Conservation (phyloP, 2,888 invertebrate genomes). For the Dromius quadrimaculatus region DNA sequence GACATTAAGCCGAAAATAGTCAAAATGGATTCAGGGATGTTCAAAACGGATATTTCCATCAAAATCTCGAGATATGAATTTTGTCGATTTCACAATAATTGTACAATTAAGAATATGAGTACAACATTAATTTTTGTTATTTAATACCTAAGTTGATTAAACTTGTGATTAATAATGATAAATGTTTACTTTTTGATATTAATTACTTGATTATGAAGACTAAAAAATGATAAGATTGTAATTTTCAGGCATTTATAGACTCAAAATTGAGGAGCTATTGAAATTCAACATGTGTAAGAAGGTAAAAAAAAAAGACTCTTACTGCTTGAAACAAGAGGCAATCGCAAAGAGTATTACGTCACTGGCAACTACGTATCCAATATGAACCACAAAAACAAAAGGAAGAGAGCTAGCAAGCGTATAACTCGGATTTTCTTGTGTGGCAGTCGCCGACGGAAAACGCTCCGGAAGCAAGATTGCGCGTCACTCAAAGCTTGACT, state of each 20-base stretch:
- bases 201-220: slow-evolving; percentile 38
- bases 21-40: too few species aligned
- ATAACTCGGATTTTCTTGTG: too few species aligned
- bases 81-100: too few species aligned
- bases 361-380: slow-evolving; percentile 1
- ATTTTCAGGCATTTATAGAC: slow-evolving; percentile 12
- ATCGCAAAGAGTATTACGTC: slow-evolving; percentile 1
- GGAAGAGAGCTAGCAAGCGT: not conserved
- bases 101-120: not conserved
- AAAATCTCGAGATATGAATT: too few species aligned
- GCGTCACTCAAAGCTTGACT: slow-evolving; percentile 50
- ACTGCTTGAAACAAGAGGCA: slow-evolving; percentile 25
- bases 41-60: too few species aligned
- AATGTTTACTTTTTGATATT: slow-evolving; percentile 38
- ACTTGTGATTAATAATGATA: slow-evolving; percentile 38
- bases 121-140: slow-evolving; percentile 7
- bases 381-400: not conserved
- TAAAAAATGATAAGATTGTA: slow-evolving; percentile 37
- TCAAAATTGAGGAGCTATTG: not conserved
- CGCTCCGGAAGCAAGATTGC: slow-evolving; percentile 45
- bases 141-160: slow-evolving; percentile 7
- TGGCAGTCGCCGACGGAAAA: slow-evolving; percentile 37
- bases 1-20: too few species aligned
- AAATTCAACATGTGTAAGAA: not conserved
- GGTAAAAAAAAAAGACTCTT: not conserved